Conservation (phyloP, 2,888 invertebrate genomes). For the Trissolcus brochymenae region DNA sequence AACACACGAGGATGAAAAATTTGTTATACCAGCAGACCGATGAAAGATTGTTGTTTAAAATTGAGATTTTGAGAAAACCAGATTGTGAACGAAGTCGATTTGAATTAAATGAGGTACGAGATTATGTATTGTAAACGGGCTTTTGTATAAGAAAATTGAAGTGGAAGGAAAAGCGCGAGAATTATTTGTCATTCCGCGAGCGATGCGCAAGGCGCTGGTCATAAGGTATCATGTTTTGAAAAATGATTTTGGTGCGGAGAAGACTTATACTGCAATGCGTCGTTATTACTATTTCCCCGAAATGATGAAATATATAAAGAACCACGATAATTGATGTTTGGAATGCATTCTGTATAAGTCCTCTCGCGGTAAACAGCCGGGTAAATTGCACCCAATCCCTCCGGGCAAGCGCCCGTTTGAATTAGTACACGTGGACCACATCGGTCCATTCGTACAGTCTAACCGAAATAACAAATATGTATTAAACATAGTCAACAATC, state of each 20-base stretch:
- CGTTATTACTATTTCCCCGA: no score
- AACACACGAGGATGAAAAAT: slow-evolving; percentile 22
- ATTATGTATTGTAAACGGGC: background rate
- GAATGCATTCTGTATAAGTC: no score
- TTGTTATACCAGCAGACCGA: slow-evolving; percentile 8
- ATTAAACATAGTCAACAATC: no score
- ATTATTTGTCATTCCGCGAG: background rate
- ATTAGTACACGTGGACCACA: no score
- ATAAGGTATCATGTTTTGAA: slow-evolving; percentile 1
- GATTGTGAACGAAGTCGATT: background rate
- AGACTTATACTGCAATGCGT: no score
- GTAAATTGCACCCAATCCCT: no score
- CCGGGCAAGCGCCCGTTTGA: no score
- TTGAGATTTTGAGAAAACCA: background rate
- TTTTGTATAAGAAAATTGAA: background rate
- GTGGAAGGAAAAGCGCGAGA: background rate
- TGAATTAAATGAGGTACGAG: background rate
- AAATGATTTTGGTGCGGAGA: background rate
- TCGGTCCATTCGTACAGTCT: no score
- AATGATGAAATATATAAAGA: no score
- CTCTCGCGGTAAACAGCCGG: no score
- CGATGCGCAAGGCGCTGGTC: background rate
- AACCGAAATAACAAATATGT: no score
- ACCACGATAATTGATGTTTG: no score
- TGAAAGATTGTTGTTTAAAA: background rate